Evolutionary conservation across 2,113 vertebrate species (phyloP), one percentile per base, ranked within the genome.

Genomic region (Sminthopsis crassicaudata): DNA sequence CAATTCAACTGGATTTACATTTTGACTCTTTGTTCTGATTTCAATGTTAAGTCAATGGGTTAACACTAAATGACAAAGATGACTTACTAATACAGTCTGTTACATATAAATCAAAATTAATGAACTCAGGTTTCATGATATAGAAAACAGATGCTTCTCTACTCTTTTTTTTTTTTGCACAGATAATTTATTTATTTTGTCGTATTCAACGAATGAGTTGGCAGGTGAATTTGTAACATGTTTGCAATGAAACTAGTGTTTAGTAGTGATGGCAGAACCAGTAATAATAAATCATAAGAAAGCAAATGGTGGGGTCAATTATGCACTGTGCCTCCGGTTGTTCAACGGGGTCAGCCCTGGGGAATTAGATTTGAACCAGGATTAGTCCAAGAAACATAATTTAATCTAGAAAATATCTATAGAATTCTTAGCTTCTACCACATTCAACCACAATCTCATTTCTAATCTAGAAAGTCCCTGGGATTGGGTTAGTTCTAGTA

Each of bases 91-190:
- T 55, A 92, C 93, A 91, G 1, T 94, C 95, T 96, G 95, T 97
- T 90, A 91, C 96, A 92, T 93, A 97, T 96, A 97, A 98, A 96
- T 96, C 97, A 98, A 94, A 94, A 96, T 96, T 97, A 97, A 97
- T 97, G 96, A 97, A 93, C 95, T 96, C 96, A 95, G 97, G 94
- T 96, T 52, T 48, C 93, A 60, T 55, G 76, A 95, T 97, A 97
- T 97, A 97, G 97, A 94, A 98, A 97, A 97, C 98, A 98, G 97
- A 98, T 98, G 97, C 96, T 91, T 94, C 46, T 76, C 93, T 95
- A 91, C 30, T 90, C 46, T 48, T 6, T 96, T 91, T 94, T 97
- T 48, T 6, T 96, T 91, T 94, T 97, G 92, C 94, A 97, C 88
- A 97, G 96, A 94, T 96, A 98, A 97, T 94, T 94, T 95, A 94